Evolutionary conservation across 2,797 vertebrate species (phyloP), one percentile per base, ranked within the genome.

Genomic region (Sciurus carolinensis): DNA sequence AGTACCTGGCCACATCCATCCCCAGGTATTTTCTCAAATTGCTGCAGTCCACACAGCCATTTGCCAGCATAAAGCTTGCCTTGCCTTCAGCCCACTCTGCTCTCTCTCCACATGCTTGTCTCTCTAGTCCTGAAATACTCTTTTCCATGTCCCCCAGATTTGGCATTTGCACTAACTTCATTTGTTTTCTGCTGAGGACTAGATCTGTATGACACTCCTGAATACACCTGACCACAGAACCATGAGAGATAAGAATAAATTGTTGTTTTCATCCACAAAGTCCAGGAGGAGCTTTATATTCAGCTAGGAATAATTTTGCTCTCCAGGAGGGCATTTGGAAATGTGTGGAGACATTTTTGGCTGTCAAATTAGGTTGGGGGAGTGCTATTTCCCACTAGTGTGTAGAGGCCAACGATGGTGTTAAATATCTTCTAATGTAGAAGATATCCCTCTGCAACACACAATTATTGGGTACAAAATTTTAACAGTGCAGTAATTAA

Each of bases 21-120:
- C 26, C 28, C 24, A 28, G 8, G 11, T 52, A 22, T 17, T 52
- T 4, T 2, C 12, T 28, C 47, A 42, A 42, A n/a, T 9, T 59
- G 20, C 30, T 26, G 24, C 24, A 22, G 9, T 6, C 59, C 24
- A 42, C 28, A 57, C 1, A n/a, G 30, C 14, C 24, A 64, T n/a
- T 33, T 54, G 6, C 67, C 79, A 59, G 22, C 5, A 39, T n/a
- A 7, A 3, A 47, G 0, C 2, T 39, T 71, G 20, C 20, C n/a
- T 64, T 12, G 22, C 28, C 26, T 20, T 33, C 7, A n/a, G 0
- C 11, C 18, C 3, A 3, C 15, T 9, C 20, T 20, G 3, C 3
- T 36, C 52, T 77, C 1, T 5, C 17, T 62, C 75, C n/a, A 69
- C 12, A 72, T 33, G 15, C 4, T 66, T 73, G 26, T 39, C 39